Evolutionary conservation across 2,888 invertebrate genomes (phyloP).

Genomic region (Antheraea yamamai): DNA sequence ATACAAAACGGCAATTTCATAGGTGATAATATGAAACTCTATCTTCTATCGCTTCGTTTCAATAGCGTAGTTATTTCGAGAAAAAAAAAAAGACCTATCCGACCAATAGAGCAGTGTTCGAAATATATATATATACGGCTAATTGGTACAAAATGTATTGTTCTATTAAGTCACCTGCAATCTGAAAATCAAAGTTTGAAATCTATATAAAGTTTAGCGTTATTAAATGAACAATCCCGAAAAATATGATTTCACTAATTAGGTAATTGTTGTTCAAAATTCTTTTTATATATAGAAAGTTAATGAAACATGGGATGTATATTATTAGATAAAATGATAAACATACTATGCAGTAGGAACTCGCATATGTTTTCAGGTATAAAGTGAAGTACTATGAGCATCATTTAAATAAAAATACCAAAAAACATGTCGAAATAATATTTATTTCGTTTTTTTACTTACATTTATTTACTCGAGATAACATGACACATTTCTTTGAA

Average conservation of each 20-base stretch:
- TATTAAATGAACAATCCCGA: background rate
- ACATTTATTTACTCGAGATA: background rate
- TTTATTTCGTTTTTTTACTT: background rate
- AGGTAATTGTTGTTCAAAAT: no score
- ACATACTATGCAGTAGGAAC: background rate
- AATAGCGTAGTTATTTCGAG: no score
- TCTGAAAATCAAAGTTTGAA: background rate
- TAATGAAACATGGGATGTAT: background rate
- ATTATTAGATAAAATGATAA: background rate
- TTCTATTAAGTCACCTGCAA: no score
- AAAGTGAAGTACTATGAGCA: no score
- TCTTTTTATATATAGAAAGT: background rate
- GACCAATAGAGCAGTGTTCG: no score
- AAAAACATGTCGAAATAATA: background rate
- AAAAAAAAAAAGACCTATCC: no score
- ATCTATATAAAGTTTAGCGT: background rate
- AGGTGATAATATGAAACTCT: no score
- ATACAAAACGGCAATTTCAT: no score
- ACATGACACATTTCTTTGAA: background rate
- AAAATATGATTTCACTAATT: background rate
- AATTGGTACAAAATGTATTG: no score
- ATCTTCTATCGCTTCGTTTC: no score
- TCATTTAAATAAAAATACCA: no score
- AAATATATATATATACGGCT: no score
- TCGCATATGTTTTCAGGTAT: background rate